These are phyloP conservation scores for Dichetophora obliterata DNA, from an alignment of 2,888 invertebrate species.

Conservation along the genomic window DNA sequence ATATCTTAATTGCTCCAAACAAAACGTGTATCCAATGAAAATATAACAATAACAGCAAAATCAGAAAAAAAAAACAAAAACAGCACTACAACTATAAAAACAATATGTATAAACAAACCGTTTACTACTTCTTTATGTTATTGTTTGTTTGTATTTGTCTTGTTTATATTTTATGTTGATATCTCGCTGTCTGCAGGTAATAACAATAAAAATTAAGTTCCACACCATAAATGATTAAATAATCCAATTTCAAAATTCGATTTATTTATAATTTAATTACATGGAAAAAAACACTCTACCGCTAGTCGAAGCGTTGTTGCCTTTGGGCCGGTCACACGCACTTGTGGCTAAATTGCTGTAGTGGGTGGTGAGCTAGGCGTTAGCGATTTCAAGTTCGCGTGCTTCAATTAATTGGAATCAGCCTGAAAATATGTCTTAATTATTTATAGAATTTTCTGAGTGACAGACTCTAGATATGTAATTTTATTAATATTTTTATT, in stretches of 20 bases:
- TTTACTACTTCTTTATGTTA: not conserved
- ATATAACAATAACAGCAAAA: no score
- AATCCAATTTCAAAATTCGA: not conserved
- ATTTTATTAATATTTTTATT: no score
- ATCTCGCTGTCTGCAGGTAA: slow-evolving; percentile 14
- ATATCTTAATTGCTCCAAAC: no score
- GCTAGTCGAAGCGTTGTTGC: not conserved
- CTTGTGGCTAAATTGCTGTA: no score
- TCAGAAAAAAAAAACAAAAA: no score
- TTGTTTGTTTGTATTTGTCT: not conserved
- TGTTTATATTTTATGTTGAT: not conserved
- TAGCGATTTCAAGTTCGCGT: no score
- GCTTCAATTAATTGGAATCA: no score
- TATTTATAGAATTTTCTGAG: no score
- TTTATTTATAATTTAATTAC: slow-evolving; percentile 11
- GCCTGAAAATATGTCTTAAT: no score
- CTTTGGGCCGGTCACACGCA: not conserved
- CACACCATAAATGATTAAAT: not conserved
- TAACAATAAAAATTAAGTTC: slow-evolving; percentile 1
- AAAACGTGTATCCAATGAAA: no score
- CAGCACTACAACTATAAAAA: not conserved
- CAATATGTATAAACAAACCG: not conserved
- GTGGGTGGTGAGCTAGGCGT: no score
- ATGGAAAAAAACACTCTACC: not conserved
- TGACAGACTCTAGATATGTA: no score